Evolutionary conservation across 2,113 vertebrate species (phyloP), one percentile per base, ranked within the genome.

Genomic region (Colaptes auratus): DNA sequence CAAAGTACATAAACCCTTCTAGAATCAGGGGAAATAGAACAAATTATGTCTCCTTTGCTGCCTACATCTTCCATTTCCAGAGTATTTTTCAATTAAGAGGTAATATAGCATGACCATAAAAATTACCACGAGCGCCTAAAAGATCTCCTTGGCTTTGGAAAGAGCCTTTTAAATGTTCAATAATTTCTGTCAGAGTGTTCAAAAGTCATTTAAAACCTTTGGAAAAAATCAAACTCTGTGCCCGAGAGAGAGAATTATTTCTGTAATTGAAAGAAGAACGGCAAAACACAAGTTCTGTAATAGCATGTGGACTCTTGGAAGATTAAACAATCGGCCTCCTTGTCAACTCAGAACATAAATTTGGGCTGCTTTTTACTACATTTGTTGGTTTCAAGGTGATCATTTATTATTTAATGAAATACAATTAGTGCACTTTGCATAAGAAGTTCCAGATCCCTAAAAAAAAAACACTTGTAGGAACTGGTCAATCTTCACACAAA

Each of bases 51-150:
- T 75, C 23, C 27, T 74, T 71, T 74, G 39, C 27, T 81, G 58
- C 33, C 33, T 70, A 42, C 16, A 30, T 39, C 69, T 83, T 73
- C 56, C 18, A 35, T 59, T 92, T 85, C 30, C 78, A 89, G 61
- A 60, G 63, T n/a, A 18, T 72, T 89, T 87, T 92, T 85, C 78
- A 82, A 89, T 89, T 81, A 94, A 95, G 56, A 91, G 14, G 55
- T n/a, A 79, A 73, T 91, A 85, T 33, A 88, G 30, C 35, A 85
- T 19, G 24, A 73, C 18, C 35, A 56, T 89, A 89, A 96, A 90
- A 90, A 81, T 84, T 81, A 92, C 74, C 81, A 24, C 16, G 30
- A 55, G 18, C 23, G 72, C 78, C 63, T 76, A 65, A 82, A 96
- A 89, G 35, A 85, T 61, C 55, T 27, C 53, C 56, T 86, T 76